Conservation (phyloP, 2,797 vertebrate species). For the Alfaro cultratus region DNA sequence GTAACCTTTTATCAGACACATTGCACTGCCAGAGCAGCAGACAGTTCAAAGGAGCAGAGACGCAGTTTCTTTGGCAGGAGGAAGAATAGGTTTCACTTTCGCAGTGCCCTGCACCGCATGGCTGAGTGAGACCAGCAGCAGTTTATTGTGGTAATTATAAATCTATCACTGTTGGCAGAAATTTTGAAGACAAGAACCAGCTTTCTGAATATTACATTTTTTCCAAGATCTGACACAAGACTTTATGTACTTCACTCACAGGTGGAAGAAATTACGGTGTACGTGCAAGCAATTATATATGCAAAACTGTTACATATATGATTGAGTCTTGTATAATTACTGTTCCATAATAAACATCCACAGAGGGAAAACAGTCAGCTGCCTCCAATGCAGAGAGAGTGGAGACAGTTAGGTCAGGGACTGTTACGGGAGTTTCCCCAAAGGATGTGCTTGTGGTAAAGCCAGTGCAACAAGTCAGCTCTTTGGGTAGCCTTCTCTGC, state of each 20-base stretch:
- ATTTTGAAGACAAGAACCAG: background rate
- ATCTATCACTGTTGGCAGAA: background rate
- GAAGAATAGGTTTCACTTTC: conserved; percentile 9
- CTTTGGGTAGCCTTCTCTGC: background rate
- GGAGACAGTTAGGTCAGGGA: conserved; percentile 1
- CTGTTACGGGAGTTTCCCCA: conserved; percentile 23
- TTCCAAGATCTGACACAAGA: background rate
- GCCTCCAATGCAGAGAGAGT: conserved; percentile 29
- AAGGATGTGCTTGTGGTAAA: conserved; percentile 15
- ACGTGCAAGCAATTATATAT: conserved; percentile 14
- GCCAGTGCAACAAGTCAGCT: background rate
- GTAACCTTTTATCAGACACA: conserved; percentile 26
- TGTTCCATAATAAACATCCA: conserved; percentile 30
- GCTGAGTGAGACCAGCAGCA: background rate
- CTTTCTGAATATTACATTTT: background rate
- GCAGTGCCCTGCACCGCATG: background rate
- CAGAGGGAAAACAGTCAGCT: conserved; percentile 19
- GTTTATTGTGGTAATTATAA: background rate
- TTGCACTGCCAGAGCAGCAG: background rate
- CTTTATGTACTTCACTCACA: background rate
- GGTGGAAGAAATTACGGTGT: background rate
- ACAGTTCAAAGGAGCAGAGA: conserved; percentile 17
- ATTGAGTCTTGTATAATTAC: conserved; percentile 16
- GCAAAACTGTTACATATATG: conserved; percentile 12
- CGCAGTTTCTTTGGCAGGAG: background rate